Percentiles rank a stretch among this genome's conserved stretches.
These are phyloP conservation scores for Centropus unirufus DNA, from an alignment of 2,113 vertebrate genomes.

Conservation along the genomic window DNA sequence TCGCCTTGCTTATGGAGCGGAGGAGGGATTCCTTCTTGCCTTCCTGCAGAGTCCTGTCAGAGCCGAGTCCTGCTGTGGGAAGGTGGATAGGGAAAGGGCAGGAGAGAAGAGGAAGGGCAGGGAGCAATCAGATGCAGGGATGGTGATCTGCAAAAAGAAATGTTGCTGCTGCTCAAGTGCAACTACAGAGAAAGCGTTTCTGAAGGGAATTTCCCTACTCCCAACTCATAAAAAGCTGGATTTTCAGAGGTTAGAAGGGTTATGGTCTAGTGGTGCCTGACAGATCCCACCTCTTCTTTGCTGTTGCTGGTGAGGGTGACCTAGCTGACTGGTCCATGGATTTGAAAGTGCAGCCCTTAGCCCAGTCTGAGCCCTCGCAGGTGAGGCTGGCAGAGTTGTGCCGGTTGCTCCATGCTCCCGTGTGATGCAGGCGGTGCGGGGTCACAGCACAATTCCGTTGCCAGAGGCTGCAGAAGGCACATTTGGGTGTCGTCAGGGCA, in stretches of 20 bases:
- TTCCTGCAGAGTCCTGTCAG: background rate
- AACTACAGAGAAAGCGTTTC: background rate
- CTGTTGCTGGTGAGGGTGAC: background rate
- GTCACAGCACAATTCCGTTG: too few relatives aligned
- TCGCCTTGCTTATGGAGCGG: background rate
- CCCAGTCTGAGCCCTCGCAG: background rate
- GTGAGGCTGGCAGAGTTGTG: background rate
- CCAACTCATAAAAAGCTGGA: fast-evolving
- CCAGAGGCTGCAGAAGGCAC: background rate
- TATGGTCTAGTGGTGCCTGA: background rate
- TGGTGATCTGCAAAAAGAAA: background rate
- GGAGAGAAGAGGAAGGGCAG: background rate
- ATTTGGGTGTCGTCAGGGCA: background rate
- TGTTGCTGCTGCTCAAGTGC: fast-evolving
- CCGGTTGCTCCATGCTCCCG: fast-evolving
- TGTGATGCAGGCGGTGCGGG: too few relatives aligned
- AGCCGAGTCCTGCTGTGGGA: background rate
- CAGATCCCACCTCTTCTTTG: background rate
- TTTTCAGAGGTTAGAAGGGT: background rate
- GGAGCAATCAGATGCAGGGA: background rate
- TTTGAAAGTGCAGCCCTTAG: background rate
- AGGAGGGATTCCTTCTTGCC: background rate
- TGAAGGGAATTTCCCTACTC: fast-evolving
- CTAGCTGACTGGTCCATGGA: background rate
- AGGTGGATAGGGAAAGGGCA: background rate